phyloP scores from a whole-genome alignment of 2,888 invertebrate species.

The Ormyrus rosae region DNA sequence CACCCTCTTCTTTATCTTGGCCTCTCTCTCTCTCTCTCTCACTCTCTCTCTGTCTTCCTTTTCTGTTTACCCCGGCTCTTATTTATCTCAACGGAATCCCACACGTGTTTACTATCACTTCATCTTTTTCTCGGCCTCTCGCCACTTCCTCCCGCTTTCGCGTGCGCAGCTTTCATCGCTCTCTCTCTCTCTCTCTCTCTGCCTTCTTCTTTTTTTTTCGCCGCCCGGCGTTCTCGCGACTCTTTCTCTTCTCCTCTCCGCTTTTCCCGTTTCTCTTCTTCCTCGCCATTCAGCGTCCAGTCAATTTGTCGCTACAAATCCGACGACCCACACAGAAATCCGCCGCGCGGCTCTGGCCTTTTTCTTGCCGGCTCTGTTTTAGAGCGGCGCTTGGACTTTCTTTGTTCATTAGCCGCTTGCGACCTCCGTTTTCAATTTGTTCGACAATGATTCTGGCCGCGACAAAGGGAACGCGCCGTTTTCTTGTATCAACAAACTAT shows the following conservation, averaged over 20 bases:
- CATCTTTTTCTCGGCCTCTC: conserved; percentile 47
- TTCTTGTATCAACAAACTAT: too few relatives aligned
- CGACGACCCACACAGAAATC: background rate
- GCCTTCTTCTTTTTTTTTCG: background rate
- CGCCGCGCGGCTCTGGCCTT: too few relatives aligned
- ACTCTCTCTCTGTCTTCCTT: background rate
- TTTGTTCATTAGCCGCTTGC: too few relatives aligned
- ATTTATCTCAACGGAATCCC: conserved; percentile 17
- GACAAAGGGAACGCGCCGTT: too few relatives aligned
- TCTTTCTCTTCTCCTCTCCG: background rate
- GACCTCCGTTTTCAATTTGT: too few relatives aligned
- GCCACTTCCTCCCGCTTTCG: conserved; percentile 43
- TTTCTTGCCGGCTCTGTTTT: too few relatives aligned
- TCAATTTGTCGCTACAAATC: background rate
- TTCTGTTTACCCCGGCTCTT: conserved; percentile 1
- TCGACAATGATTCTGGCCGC: too few relatives aligned
- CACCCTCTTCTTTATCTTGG: background rate
- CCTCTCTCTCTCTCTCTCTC: conserved; percentile 37
- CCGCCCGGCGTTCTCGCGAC: background rate
- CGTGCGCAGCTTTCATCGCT: background rate
- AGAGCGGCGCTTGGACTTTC: too few relatives aligned
- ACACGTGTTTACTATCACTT: conserved; percentile 30
- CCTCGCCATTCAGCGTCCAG: background rate
- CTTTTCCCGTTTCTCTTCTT: background rate
- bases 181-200: conserved; percentile 9